These are phyloP conservation scores for Halocynthia aurantium DNA, from an alignment of 23 tunicate genomes.

Conservation along the genomic window DNA sequence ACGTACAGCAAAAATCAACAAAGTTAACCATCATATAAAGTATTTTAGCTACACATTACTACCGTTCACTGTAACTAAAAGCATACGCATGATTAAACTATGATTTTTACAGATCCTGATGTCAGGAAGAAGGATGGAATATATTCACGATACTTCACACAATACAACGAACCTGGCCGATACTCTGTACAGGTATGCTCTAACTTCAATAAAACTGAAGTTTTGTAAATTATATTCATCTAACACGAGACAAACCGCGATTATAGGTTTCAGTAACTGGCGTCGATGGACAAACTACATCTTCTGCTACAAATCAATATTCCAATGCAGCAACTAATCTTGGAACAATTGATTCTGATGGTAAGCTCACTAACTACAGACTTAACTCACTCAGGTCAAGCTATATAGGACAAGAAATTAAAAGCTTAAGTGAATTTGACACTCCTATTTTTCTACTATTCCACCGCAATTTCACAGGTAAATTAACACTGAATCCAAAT, in stretches of 20 bases:
- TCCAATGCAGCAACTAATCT: conserved; percentile 31
- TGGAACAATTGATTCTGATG: conserved; percentile 30
- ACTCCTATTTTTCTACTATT: background rate
- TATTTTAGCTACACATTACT: background rate
- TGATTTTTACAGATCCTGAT: conserved; percentile 61
- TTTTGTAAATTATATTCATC: background rate
- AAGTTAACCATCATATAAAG: background rate
- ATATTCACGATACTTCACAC: conserved; percentile 76
- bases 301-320: background rate
- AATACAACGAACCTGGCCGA: conserved; percentile 47
- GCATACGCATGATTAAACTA: background rate
- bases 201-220: background rate
- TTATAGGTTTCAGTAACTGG: conserved; percentile 39
- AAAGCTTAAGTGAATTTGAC: background rate
- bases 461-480: conserved; percentile 10
- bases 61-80: too few species aligned
- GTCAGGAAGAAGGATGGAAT: conserved; percentile 72
- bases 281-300: conserved; percentile 6
- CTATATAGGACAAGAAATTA: background rate
- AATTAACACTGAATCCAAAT: conserved; percentile 20
- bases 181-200: conserved; percentile 68
- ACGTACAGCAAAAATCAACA: background rate
- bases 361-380: background rate
- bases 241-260: background rate
- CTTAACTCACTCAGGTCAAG: background rate